A percentile compares a stretch with the other conserved stretches of the same genome.
Conservation (phyloP, 2,888 invertebrate genomes). For the Thera britannica region DNA sequence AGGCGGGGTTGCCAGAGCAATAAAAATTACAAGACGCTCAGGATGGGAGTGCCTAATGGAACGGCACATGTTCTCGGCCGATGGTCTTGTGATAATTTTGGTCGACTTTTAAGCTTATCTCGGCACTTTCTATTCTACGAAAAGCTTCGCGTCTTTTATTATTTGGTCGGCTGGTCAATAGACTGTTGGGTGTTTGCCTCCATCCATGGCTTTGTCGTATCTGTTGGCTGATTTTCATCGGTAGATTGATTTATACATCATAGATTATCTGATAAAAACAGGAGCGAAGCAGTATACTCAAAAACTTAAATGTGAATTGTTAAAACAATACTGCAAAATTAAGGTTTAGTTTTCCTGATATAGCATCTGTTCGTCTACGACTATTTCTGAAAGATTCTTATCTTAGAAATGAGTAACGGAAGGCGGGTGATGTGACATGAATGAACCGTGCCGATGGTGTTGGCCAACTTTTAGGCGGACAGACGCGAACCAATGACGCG, state of each 20-base stretch:
- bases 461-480: slow-evolving; percentile 67
- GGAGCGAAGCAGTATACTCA: neutral
- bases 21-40: slow-evolving; percentile 78
- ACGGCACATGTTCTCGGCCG: slow-evolving; percentile 60
- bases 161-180: slow-evolving; percentile 11
- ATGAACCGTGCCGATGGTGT: slow-evolving; percentile 60
- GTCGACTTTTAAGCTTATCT: slow-evolving; percentile 32
- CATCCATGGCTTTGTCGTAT: neutral
- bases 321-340: neutral
- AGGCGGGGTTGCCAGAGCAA: slow-evolving; percentile 74
- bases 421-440: slow-evolving; percentile 62
- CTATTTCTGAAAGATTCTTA: slow-evolving; percentile 49
- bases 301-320: neutral
- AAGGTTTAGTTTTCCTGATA: neutral
- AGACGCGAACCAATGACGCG: slow-evolving; percentile 77
- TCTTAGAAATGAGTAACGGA: slow-evolving; percentile 54
- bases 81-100: slow-evolving; percentile 56
- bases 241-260: no score
- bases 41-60: slow-evolving; percentile 80
- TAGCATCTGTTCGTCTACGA: neutral
- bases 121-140: slow-evolving; percentile 32
- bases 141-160: slow-evolving; percentile 13
- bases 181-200: neutral
- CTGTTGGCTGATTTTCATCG: no score
- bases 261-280: no score